A percentile compares a stretch with the other conserved stretches of the same genome.
Conservation (phyloP, 2,888 invertebrate genomes). For the Mesorhabditis spiculigera region DNA sequence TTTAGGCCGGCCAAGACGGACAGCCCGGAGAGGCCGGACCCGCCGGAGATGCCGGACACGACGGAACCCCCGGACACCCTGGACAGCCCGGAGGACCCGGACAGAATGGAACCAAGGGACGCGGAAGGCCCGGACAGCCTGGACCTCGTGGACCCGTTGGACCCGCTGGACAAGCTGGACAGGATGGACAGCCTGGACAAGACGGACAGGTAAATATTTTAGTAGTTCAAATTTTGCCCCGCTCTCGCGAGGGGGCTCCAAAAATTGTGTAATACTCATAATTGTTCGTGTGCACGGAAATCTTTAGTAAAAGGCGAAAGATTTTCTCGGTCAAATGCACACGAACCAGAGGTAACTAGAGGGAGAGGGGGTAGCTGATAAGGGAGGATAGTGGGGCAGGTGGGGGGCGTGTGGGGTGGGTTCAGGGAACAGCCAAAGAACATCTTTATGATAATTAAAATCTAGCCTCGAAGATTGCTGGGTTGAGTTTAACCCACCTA, state of each 20-base stretch:
- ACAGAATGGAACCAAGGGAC: constrained; percentile 13
- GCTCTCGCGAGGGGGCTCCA: too few relatives aligned
- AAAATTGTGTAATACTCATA: background rate
- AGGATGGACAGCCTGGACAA: constrained; percentile 23
- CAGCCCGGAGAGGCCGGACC: constrained; percentile 16
- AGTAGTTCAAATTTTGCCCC: too few relatives aligned
- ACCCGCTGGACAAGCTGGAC: constrained; percentile 21
- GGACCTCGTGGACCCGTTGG: constrained; percentile 23
- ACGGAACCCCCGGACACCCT: constrained; percentile 26
- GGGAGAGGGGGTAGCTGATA: too few relatives aligned
- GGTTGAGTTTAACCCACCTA: too few relatives aligned
- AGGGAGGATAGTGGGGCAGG: too few relatives aligned
- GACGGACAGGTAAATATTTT: constrained; percentile 15
- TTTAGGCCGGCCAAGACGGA: background rate
- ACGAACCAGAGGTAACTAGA: constrained; percentile 11
- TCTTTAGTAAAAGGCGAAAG: constrained; percentile 42
- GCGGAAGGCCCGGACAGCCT: constrained; percentile 23
- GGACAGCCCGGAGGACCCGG: constrained; percentile 20
- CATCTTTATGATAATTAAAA: too few relatives aligned
- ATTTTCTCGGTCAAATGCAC: constrained; percentile 21
- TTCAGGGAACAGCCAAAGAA: too few relatives aligned
- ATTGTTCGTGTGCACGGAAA: constrained; percentile 29
- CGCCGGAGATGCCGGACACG: constrained; percentile 20
- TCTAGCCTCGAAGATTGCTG: too few relatives aligned
- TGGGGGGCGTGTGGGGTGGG: too few relatives aligned